Percentiles rank a stretch among this genome's conserved stretches.
These are phyloP conservation scores for Cybosia mesomella DNA, from an alignment of 2,888 invertebrate genomes.

Conservation along the genomic window DNA sequence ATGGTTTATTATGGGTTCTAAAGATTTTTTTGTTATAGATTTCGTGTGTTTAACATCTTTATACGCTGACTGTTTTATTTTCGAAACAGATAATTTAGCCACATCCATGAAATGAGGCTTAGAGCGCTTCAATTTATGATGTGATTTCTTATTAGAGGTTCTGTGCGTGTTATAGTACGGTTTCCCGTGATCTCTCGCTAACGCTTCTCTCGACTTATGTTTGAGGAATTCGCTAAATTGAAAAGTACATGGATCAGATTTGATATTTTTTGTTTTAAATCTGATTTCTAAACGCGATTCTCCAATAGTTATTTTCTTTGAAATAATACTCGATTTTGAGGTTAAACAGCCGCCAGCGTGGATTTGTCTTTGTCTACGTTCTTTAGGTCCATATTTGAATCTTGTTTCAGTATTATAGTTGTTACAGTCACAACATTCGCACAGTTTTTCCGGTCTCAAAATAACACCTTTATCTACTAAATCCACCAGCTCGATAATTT, in stretches of 20 bases:
- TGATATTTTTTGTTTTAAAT: constrained; percentile 61
- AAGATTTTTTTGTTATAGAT: constrained; percentile 1
- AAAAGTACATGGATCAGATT: constrained; percentile 68
- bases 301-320: constrained; percentile 42
- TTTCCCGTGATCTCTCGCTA: constrained; percentile 38
- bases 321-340: constrained; percentile 47
- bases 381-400: constrained; percentile 30
- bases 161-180: constrained; percentile 1
- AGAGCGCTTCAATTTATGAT: constrained; percentile 6
- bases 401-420: constrained; percentile 56
- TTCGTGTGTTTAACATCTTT: neutral
- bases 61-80: constrained; percentile 1
- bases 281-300: constrained; percentile 38
- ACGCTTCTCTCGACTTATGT: constrained; percentile 41
- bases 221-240: constrained; percentile 52
- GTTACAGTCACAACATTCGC: constrained; percentile 69
- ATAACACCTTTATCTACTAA: constrained; percentile 61
- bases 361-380: constrained; percentile 41
- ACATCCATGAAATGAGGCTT: constrained; percentile 7
- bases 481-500: constrained; percentile 59
- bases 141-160: constrained; percentile 9
- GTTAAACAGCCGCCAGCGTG: constrained; percentile 29
- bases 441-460: constrained; percentile 50
- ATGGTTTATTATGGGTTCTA: neutral
- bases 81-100: constrained; percentile 3